Conservation (phyloP, 1,140 invertebrate species). For the Andrena cerasifolii region DNA sequence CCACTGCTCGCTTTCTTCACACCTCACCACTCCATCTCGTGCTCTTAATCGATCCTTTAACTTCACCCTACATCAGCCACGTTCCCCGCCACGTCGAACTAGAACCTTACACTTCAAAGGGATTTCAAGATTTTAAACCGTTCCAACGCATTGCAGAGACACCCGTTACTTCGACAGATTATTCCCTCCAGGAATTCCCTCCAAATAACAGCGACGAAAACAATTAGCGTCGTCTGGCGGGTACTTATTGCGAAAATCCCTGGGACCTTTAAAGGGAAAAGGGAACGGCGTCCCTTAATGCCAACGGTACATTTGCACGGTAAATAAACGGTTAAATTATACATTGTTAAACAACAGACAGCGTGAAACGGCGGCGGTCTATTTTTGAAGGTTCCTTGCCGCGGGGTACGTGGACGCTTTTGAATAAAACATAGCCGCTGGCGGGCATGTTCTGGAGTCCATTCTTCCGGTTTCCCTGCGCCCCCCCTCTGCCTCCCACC, state of each 20-base stretch:
- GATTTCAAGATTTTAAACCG: too few relatives aligned
- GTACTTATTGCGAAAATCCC: background rate
- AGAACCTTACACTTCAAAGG: too few relatives aligned
- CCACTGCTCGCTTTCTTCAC: too few relatives aligned
- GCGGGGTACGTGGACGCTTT: slow-evolving; percentile 35
- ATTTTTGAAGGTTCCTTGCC: slow-evolving; percentile 50
- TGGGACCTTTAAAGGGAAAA: slow-evolving; percentile 31
- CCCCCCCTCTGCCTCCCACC: slow-evolving; percentile 20
- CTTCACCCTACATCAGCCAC: too few relatives aligned
- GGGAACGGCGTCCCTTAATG: slow-evolving; percentile 44
- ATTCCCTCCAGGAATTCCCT: background rate
- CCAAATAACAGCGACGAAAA: background rate
- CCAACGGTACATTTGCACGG: slow-evolving; percentile 37
- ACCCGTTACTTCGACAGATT: too few relatives aligned
- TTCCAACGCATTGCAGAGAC: too few relatives aligned
- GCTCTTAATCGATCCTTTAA: too few relatives aligned
- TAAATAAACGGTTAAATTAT: slow-evolving; percentile 70
- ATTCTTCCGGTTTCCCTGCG: slow-evolving; percentile 27
- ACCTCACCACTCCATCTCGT: too few relatives aligned
- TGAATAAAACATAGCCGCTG: slow-evolving; percentile 70
- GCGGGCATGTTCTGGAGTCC: slow-evolving; percentile 47
- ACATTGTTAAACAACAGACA: slow-evolving; percentile 66
- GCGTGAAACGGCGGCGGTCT: slow-evolving; percentile 43
- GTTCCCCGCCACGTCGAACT: too few relatives aligned
- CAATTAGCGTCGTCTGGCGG: background rate